phyloP scores from a whole-genome alignment of 2,797 vertebrate genomes.

The Falco concolor region DNA sequence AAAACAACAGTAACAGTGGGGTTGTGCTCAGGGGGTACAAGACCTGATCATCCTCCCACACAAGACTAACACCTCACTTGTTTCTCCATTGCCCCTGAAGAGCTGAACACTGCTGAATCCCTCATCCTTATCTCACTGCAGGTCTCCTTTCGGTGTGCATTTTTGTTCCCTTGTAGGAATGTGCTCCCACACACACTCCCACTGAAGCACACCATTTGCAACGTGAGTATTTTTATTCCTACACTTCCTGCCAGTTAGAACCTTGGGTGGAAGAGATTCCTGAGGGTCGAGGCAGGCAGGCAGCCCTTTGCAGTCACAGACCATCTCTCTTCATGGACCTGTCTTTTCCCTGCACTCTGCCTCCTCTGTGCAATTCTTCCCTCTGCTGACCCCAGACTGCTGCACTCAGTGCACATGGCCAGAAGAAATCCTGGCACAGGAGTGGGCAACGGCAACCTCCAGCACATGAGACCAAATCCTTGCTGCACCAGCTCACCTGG shows the following conservation, averaged over 20 bases:
- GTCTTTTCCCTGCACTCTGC: neutral
- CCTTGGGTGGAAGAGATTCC: neutral
- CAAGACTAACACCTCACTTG: neutral
- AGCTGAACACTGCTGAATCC: neutral
- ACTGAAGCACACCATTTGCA: neutral
- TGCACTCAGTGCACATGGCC: accelerated
- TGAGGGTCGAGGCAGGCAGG: neutral
- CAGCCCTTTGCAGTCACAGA: neutral
- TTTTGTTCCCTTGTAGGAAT: neutral
- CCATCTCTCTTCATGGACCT: neutral
- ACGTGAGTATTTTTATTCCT: neutral
- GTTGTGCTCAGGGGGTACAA: neutral
- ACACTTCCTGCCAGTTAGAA: neutral
- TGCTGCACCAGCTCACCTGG: constrained; percentile 74
- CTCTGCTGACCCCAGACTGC: neutral
- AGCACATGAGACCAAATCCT: no score
- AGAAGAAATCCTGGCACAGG: neutral
- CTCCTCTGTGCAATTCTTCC: neutral
- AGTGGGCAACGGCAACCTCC: accelerated
- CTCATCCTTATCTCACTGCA: neutral
- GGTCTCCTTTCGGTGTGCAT: neutral
- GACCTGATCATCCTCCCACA: neutral
- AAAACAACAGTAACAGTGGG: neutral
- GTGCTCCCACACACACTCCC: neutral
- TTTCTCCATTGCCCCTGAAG: neutral